Conservation (phyloP, 2,113 vertebrate species). For the Oreocharis arfaki region DNA sequence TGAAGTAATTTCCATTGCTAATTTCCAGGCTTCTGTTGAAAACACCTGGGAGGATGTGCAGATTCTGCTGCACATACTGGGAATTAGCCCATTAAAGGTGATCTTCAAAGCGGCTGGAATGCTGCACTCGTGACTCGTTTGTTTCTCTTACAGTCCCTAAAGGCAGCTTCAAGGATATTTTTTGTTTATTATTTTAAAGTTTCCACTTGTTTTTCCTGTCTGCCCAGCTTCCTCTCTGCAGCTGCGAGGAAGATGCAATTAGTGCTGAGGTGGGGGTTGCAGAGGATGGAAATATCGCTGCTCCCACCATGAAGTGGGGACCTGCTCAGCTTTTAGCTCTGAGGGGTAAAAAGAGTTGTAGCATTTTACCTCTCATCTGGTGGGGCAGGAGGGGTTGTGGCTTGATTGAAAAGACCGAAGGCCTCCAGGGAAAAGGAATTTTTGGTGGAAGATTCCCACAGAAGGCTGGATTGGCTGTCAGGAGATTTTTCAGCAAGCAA, state of each 20-base stretch:
- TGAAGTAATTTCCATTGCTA: background rate
- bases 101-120: background rate
- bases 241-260: background rate
- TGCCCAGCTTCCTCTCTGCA: background rate
- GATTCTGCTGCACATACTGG: background rate
- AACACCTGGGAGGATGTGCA: slow-evolving; percentile 2
- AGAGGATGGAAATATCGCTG: background rate
- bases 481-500: background rate
- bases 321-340: background rate
- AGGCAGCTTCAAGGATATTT: background rate
- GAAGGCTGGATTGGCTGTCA: background rate
- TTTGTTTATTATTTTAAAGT: background rate
- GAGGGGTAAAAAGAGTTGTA: rapidly evolving
- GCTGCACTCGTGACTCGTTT: background rate
- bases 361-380: background rate
- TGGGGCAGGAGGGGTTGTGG: background rate
- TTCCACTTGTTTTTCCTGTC: background rate
- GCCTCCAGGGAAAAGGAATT: background rate
- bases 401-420: background rate
- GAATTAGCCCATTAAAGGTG: slow-evolving; percentile 15
- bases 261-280: background rate
- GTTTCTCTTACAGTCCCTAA: background rate
- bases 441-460: background rate
- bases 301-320: background rate
- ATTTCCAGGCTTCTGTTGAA: background rate